Percentiles rank a stretch among this genome's conserved stretches.
These are phyloP conservation scores for Zeus faber DNA, from an alignment of 2,113 vertebrate species.

Conservation along the genomic window DNA sequence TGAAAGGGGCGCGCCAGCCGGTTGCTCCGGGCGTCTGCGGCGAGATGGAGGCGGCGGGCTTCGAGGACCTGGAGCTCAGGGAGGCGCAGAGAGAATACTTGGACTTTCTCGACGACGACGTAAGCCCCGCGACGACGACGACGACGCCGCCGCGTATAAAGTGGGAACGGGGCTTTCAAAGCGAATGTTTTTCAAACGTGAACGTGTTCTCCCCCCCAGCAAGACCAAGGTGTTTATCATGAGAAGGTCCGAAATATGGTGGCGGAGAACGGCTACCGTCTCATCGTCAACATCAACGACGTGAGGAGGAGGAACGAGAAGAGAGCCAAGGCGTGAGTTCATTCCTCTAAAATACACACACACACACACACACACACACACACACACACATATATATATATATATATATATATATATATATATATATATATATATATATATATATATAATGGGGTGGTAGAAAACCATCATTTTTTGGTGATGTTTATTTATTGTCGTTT, in stretches of 20 bases:
- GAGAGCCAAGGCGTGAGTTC: constrained; percentile 52
- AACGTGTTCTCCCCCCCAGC: constrained; percentile 20
- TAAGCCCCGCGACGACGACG: constrained; percentile 15
- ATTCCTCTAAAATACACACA: no score
- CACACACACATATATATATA: no score
- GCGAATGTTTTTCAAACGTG: background rate
- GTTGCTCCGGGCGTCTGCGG: background rate
- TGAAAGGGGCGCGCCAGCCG: background rate
- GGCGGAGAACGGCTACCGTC: constrained; percentile 48
- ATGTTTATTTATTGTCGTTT: no score
- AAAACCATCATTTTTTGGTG: no score
- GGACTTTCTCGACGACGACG: constrained; percentile 70
- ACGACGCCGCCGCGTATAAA: no score
- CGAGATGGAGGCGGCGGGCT: constrained; percentile 47
- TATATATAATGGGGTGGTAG: no score
- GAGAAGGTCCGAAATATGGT: constrained; percentile 60
- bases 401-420: no score
- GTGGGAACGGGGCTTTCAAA: background rate
- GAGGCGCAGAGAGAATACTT: constrained; percentile 67
- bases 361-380: no score
- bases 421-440: no score
- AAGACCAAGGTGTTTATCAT: constrained; percentile 65
- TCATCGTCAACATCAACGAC: constrained; percentile 62
- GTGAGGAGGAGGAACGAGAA: constrained; percentile 56
- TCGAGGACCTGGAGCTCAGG: constrained; percentile 60